These are phyloP conservation scores for Candoia aspera DNA, from an alignment of 2,113 vertebrate genomes.

Conservation along the genomic window DNA sequence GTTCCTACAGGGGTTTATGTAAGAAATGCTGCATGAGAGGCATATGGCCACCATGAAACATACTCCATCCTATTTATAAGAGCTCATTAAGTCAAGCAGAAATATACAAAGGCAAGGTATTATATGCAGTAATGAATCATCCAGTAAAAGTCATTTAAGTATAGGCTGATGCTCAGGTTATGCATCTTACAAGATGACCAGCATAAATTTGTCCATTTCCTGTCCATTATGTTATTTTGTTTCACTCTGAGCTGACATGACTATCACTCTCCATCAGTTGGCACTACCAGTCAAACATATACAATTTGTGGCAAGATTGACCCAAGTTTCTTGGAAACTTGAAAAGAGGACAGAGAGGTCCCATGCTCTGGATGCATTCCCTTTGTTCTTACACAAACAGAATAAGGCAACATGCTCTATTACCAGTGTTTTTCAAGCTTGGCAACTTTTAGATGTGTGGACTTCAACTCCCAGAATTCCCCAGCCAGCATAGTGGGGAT, in stretches of 20 bases:
- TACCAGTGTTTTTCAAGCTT: not conserved
- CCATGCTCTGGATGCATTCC: not conserved
- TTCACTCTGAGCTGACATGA: not conserved
- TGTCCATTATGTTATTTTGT: not conserved
- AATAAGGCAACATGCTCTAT: not conserved
- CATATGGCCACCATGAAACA: constrained; percentile 31
- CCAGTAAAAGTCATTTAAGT: not conserved
- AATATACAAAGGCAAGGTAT: not conserved
- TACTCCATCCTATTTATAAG: not conserved
- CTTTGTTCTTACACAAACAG: not conserved
- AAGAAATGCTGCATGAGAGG: not conserved
- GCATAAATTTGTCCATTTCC: not conserved
- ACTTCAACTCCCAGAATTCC: not conserved
- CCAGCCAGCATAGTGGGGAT: not conserved
- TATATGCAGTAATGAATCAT: not conserved
- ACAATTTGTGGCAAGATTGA: not conserved
- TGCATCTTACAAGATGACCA: not conserved
- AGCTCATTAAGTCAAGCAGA: not conserved
- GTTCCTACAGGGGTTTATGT: constrained; percentile 8
- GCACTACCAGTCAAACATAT: not conserved
- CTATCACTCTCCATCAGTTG: not conserved
- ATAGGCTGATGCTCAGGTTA: not conserved
- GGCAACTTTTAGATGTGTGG: not conserved
- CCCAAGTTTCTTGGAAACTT: not conserved
- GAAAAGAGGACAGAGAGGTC: not conserved